Percentiles rank a stretch among this genome's conserved stretches.
These are phyloP conservation scores for Diarsia rubi DNA, from an alignment of 2,888 invertebrate genomes.

Conservation along the genomic window DNA sequence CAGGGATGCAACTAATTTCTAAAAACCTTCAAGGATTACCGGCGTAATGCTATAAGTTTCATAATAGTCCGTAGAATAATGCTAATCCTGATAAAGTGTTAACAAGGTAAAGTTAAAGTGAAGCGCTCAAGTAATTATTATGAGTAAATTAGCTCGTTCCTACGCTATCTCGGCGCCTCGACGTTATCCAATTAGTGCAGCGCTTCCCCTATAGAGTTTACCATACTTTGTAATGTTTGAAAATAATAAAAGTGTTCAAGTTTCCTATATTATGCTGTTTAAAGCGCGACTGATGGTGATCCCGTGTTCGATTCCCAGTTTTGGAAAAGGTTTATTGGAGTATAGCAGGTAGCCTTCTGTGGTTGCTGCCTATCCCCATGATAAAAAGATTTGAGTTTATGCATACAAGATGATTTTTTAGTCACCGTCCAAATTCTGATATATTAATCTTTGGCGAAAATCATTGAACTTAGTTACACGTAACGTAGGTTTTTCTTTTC, in stretches of 20 bases:
- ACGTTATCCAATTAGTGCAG: conserved; percentile 46
- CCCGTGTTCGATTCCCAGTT: neutral
- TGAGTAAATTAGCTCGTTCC: conserved; percentile 48
- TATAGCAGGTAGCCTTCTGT: no score
- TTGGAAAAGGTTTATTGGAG: neutral
- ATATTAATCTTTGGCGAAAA: no score
- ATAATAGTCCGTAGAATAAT: conserved; percentile 2
- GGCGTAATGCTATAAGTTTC: no score
- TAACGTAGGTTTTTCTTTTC: no score
- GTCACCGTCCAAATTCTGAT: no score
- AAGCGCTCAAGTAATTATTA: conserved; percentile 36
- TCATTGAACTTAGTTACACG: no score
- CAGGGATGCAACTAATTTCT: no score
- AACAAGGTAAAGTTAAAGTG: conserved; percentile 8
- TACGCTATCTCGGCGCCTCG: conserved; percentile 36
- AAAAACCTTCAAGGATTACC: no score
- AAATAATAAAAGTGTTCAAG: no score
- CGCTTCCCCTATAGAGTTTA: conserved; percentile 10
- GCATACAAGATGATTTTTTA: no score
- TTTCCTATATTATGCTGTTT: neutral
- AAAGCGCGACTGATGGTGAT: neutral
- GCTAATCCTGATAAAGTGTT: conserved; percentile 16
- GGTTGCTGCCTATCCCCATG: no score
- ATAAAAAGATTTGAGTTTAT: no score
- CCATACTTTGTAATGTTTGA: neutral